Evolutionary conservation across 23 tunicate genomes (phyloP).

Genomic region (Trididemnum clinides): DNA sequence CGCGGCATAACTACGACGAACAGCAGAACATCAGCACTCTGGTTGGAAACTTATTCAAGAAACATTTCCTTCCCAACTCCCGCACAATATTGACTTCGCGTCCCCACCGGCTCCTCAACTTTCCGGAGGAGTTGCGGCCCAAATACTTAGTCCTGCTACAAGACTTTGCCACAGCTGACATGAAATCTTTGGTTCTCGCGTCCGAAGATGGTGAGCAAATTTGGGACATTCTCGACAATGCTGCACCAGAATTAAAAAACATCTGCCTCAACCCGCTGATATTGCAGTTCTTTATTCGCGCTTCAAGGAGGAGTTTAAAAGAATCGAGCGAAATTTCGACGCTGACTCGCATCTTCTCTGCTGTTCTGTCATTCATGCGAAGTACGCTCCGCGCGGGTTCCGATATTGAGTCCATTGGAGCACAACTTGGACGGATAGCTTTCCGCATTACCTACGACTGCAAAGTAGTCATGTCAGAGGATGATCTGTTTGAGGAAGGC

Average conservation of each 20-base stretch:
- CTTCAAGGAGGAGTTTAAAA: neutral
- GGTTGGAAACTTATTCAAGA: slow-evolving; percentile 8
- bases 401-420: neutral
- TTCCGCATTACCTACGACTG: neutral
- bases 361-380: neutral
- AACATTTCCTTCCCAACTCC: slow-evolving; percentile 10
- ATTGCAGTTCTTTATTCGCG: slow-evolving; percentile 10
- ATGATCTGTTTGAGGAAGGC: slow-evolving; percentile 1
- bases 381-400: neutral
- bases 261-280: slow-evolving; percentile 33
- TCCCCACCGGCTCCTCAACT: neutral
- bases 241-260: neutral
- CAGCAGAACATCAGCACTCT: neutral
- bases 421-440: slow-evolving; percentile 12
- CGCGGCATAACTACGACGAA: neutral
- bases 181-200: slow-evolving; percentile 1
- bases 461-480: neutral
- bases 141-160: neutral
- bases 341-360: neutral
- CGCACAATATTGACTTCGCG: slow-evolving; percentile 19
- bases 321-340: neutral
- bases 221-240: slow-evolving; percentile 1
- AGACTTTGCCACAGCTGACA: neutral
- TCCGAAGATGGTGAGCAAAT: neutral
- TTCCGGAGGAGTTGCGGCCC: slow-evolving; percentile 10